phyloP scores from a whole-genome alignment of 2,888 invertebrate species.

The Eudemis profundana region DNA sequence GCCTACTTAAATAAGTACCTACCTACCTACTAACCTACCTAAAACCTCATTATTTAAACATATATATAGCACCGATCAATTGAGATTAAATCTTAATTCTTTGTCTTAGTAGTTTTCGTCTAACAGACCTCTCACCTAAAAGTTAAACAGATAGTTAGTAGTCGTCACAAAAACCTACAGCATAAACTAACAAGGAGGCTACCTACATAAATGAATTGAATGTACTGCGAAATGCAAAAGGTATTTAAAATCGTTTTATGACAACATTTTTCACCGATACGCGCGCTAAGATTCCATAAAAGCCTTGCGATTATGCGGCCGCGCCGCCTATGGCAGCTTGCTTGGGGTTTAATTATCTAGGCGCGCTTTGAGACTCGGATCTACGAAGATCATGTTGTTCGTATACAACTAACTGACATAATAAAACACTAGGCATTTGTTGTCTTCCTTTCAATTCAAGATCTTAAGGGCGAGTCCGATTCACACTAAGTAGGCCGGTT shows the following conservation, averaged over 20 bases:
- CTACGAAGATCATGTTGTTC: constrained; percentile 64
- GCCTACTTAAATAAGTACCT: no score
- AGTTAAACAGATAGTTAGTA: constrained; percentile 13
- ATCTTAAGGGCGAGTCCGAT: no score
- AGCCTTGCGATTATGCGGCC: constrained; percentile 74
- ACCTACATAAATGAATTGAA: constrained; percentile 53
- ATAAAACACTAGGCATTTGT: not conserved
- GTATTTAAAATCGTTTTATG: constrained; percentile 76
- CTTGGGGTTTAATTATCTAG: constrained; percentile 75
- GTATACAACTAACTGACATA: no score
- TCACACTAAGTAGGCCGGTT: no score
- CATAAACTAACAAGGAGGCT: constrained; percentile 53
- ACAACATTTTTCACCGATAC: constrained; percentile 81
- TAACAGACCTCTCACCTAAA: not conserved
- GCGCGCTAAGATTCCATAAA: constrained; percentile 72
- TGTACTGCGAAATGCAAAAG: constrained; percentile 65
- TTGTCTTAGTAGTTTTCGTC: no score
- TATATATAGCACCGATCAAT: no score
- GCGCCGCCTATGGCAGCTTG: constrained; percentile 74
- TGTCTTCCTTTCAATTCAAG: not conserved
- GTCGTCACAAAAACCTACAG: constrained; percentile 26
- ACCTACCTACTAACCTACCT: no score
- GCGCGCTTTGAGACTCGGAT: constrained; percentile 68
- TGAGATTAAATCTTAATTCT: no score
- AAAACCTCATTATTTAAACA: no score